Evolutionary conservation across 2,888 invertebrate species (phyloP).

Genomic region (Drosophila tanythrix): DNA sequence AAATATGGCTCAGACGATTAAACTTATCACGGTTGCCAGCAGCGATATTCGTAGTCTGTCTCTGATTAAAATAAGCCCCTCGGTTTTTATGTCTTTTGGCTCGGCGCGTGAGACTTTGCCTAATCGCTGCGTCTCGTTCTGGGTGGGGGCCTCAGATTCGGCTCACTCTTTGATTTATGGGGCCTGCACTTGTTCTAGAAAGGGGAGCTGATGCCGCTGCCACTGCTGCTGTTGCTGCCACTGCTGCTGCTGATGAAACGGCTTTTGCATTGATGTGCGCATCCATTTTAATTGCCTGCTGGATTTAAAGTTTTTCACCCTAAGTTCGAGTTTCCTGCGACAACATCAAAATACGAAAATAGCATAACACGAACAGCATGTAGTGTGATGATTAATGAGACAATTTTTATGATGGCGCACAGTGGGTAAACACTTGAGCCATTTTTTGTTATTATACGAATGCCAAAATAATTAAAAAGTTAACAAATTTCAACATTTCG

Average conservation of each 20-base stretch:
- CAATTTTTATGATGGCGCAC: slow-evolving; percentile 74
- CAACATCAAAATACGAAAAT: slow-evolving; percentile 44
- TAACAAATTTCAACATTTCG: neutral
- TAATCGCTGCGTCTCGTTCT: slow-evolving; percentile 45
- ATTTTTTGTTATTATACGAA: neutral
- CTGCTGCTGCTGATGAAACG: neutral
- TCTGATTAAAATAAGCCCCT: slow-evolving; percentile 48
- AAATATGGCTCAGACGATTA: slow-evolving; percentile 75
- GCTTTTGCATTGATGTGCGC: slow-evolving; percentile 30
- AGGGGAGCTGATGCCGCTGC: slow-evolving; percentile 9
- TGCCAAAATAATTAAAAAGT: neutral
- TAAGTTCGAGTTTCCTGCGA: slow-evolving; percentile 74
- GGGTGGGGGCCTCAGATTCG: slow-evolving; percentile 8
- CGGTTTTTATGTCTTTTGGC: neutral
- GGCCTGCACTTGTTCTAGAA: slow-evolving; percentile 61
- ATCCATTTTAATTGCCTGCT: slow-evolving; percentile 72
- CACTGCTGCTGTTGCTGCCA: neutral
- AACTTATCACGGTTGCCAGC: slow-evolving; percentile 46
- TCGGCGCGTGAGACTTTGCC: slow-evolving; percentile 47
- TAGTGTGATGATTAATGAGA: slow-evolving; percentile 81
- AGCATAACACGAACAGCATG: slow-evolving; percentile 41
- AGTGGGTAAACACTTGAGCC: slow-evolving; percentile 37
- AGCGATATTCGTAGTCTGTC: neutral
- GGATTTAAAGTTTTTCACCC: slow-evolving; percentile 69
- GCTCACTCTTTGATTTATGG: slow-evolving; percentile 69